Evolutionary conservation across 2,113 vertebrate genomes (phyloP), one percentile per base, ranked within the genome.

Genomic region (Anseranas semipalmata): DNA sequence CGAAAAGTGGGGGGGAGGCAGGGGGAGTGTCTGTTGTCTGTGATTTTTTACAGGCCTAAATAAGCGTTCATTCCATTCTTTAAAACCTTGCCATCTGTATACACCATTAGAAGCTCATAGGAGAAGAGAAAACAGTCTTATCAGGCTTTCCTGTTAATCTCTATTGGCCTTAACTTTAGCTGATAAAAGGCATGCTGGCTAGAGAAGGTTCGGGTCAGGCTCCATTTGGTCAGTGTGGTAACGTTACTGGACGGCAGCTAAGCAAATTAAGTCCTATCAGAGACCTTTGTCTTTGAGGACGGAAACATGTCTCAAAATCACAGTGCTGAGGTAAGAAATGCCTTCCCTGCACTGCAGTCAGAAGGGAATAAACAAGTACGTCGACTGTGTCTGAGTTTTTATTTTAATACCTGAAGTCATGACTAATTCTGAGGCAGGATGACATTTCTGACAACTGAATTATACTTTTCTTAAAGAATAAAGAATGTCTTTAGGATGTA

Each of bases 81-180:
- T 91, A 97, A 98, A 97, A 98, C 98, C 97, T 98, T 98, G 97
- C 98, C 98, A 97, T 98, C 98, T 98, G 98, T 98, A 98, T 98
- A 98, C 98, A 97, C 98, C 98, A 98, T 99, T 98, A 99, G 98
- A 98, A 98, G 98, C 98, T 98, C 98, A 98, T 95, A 98, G 98
- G 98, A 98, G 96, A 97, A 98, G 98, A 98, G 98, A 98, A 98
- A 98, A 98, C 98, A 98, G 90, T 98, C 98, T 98, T 99, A 99
- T 99, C 98, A 95, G 97, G 97, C 93, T 96, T 95, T 98, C 95
- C 98, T 98, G 98, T 98, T 99, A 99, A 98, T 99, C 99, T 99
- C 98, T 98, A 97, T 98, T 98, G 98, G 98, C 98, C 98, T 99
- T 99, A 98, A 98, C 98, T 98, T 96, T 85, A 98, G 95, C 98